Conservation (phyloP, 2,888 invertebrate genomes). For the Byasa hedistus region DNA sequence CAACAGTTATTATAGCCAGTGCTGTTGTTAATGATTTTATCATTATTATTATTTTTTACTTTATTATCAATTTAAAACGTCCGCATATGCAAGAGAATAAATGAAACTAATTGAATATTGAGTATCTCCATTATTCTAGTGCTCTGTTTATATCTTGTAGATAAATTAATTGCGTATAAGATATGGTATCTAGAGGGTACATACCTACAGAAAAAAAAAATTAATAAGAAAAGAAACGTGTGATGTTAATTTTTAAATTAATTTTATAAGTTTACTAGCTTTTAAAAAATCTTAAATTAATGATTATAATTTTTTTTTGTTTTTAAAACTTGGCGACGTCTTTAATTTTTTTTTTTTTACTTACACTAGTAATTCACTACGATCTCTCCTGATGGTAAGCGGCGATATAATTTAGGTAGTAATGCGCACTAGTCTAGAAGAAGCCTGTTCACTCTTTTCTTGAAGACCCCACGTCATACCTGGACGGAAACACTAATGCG, state of each 20-base stretch:
- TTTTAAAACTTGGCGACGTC: too few relatives aligned
- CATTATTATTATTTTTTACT: conserved; percentile 11
- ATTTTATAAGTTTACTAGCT: too few relatives aligned
- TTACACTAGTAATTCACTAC: too few relatives aligned
- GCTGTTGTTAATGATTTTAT: conserved; percentile 23
- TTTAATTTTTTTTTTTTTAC: too few relatives aligned
- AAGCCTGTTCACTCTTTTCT: too few relatives aligned
- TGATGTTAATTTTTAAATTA: neutral
- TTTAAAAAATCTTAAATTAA: too few relatives aligned
- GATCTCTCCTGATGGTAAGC: too few relatives aligned
- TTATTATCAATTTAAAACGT: conserved; percentile 11
- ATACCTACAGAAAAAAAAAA: conserved; percentile 6
- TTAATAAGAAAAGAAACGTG: conserved; percentile 5
- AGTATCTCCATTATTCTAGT: conserved; percentile 1
- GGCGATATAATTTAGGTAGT: too few relatives aligned
- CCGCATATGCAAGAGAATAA: conserved; percentile 2
- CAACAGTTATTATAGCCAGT: conserved; percentile 32
- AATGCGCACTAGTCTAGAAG: too few relatives aligned
- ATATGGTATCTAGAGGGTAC: conserved; percentile 19
- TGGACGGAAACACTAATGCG: too few relatives aligned
- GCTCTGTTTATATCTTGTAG: conserved; percentile 23
- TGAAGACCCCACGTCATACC: too few relatives aligned
- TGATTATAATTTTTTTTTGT: too few relatives aligned
- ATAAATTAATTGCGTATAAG: conserved; percentile 27
- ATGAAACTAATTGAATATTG: conserved; percentile 19